Base-by-base conservation (phyloP, 2,888 invertebrate species). In the Embidobia sp. region DNA sequence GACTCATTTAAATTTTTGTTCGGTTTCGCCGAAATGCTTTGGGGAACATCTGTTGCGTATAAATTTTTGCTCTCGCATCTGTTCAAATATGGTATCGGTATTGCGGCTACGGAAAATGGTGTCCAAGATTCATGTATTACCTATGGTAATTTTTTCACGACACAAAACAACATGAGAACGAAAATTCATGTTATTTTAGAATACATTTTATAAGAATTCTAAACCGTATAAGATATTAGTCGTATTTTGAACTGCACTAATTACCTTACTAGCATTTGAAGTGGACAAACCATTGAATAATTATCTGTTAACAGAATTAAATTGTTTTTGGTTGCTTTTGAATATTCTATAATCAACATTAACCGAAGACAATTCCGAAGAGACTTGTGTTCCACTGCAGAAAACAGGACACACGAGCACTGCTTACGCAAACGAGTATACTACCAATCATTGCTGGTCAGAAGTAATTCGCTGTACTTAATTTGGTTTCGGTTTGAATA, bases 251-350 rank as follows among this genome's bases (percentile, higher is more conserved):
- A n/a, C n/a, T n/a, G n/a, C n/a, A n/a, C n/a, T n/a, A n/a, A n/a
- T n/a, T n/a, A n/a, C n/a, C n/a, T n/a, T n/a, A n/a, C n/a, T n/a
- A n/a, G n/a, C n/a, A n/a, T n/a, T n/a, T n/a, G n/a, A n/a, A n/a
- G 33, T 33, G 22, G 46, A 15, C 53, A 84, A 84, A 83, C 84
- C 84, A 79, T 79, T 78, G 81, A 84, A 82, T 84, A 84, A 84
- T 84, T 84, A 82, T 80, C 82, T 80, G 80, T 82, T 84, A 84
- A 85, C 82, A 80, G 81, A 83, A 81, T 84, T 84, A 81, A 83
- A 84, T 85, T 83, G 82, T 18, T 35, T 55, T 67, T 27, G 37
- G 55, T 53, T 67, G 66, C 42, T 27, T 48, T 29, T 18, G 55
- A 49, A 67, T 49, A 67, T 40, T 57, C 40, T 37, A 35, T 31